Evolutionary conservation across 2,888 invertebrate genomes (phyloP).

Genomic region (Ectemnius continuus): DNA sequence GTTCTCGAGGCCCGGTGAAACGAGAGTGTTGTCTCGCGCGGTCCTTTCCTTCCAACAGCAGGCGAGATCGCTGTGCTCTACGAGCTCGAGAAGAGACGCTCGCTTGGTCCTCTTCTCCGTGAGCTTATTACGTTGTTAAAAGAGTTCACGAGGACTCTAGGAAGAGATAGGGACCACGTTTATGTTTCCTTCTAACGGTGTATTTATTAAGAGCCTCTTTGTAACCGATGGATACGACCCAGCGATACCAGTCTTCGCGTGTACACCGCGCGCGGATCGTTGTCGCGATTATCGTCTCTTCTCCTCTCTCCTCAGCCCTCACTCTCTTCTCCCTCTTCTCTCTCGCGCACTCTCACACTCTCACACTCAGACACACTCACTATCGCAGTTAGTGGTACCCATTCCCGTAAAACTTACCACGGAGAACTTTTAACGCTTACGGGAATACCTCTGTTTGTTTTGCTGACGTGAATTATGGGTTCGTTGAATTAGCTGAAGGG

Average conservation of each 20-base stretch:
- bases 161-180: slow-evolving; percentile 35
- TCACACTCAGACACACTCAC: neutral
- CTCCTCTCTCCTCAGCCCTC: slow-evolving; percentile 13
- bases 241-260: slow-evolving; percentile 7
- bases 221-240: slow-evolving; percentile 12
- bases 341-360: too few species aligned
- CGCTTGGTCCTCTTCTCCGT: neutral
- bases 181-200: slow-evolving; percentile 51
- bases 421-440: slow-evolving; percentile 1
- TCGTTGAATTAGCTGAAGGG: slow-evolving; percentile 5
- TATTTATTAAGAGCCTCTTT: slow-evolving; percentile 43
- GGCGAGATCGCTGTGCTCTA: slow-evolving; percentile 27
- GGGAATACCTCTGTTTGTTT: slow-evolving; percentile 10
- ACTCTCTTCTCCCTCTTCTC: slow-evolving; percentile 9
- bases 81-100: neutral
- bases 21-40: slow-evolving; percentile 39
- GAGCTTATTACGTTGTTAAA: slow-evolving; percentile 54
- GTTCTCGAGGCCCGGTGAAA: slow-evolving; percentile 46
- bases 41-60: slow-evolving; percentile 14
- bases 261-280: slow-evolving; percentile 8
- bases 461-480: slow-evolving; percentile 6
- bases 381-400: neutral
- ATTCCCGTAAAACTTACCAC: slow-evolving; percentile 3
- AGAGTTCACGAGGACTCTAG: slow-evolving; percentile 36
- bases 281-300: slow-evolving; percentile 8